These are phyloP conservation scores for Cheilosia pagana DNA, from an alignment of 2,888 invertebrate genomes.

Conservation along the genomic window DNA sequence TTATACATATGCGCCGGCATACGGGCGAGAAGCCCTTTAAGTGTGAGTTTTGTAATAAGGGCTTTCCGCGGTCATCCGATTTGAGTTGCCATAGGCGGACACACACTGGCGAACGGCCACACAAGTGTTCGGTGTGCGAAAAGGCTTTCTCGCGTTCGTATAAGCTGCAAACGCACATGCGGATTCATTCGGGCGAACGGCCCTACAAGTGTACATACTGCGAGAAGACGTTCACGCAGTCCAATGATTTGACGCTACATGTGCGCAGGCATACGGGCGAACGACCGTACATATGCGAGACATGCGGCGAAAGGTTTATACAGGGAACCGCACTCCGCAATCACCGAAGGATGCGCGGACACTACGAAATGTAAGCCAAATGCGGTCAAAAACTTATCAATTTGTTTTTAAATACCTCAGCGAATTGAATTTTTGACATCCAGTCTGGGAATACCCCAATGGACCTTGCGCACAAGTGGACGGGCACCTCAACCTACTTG, in stretches of 20 bases:
- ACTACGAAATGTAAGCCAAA: conserved; percentile 69
- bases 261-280: conserved; percentile 88
- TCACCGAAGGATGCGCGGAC: conserved; percentile 85
- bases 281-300: conserved; percentile 77
- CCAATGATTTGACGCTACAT: conserved; percentile 89
- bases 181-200: conserved; percentile 85
- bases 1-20: conserved; percentile 88
- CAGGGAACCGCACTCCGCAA: conserved; percentile 88
- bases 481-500: too few species aligned
- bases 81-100: conserved; percentile 86
- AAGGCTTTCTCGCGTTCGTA: conserved; percentile 86
- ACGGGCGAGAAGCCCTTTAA: conserved; percentile 88
- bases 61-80: conserved; percentile 87
- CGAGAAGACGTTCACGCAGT: conserved; percentile 86
- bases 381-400: neutral
- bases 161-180: conserved; percentile 86
- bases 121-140: conserved; percentile 81
- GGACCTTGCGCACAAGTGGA: too few species aligned
- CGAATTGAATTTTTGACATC: too few species aligned
- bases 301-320: conserved; percentile 82
- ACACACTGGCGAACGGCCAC: conserved; percentile 87
- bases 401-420: too few species aligned
- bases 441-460: too few species aligned
- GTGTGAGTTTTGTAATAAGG: conserved; percentile 87
- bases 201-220: conserved; percentile 86